Evolutionary conservation across 1,140 invertebrate species (phyloP), one percentile per base, ranked within the genome.

Genomic region (Neodiprion lecontei): DNA sequence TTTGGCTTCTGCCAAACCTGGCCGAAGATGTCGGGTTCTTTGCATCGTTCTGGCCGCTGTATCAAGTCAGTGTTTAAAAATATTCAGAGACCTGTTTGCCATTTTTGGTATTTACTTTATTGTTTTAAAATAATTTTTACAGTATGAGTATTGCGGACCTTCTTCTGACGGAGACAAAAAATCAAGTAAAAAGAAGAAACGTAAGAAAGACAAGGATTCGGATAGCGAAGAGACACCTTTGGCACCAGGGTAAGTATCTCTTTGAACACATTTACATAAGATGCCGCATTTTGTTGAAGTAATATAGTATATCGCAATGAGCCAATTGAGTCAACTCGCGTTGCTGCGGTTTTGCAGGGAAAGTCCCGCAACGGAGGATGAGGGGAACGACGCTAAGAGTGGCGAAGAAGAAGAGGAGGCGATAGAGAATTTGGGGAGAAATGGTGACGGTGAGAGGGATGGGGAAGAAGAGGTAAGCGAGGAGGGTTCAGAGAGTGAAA

Each of bases 11-110:
- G 75, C 98, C 98, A 0, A 99, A 99, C 90, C 90, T 99, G 23
- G 98, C 97, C 2, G 98, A 99, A 88, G 98, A 99, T 89, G 98
- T 99, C 68, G 97, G 98, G 50, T 98, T 99, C 90, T 96, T 99
- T 74, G 98, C 98, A 65, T 99, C 98, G 1, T 99, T 99, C 89
- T 97, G 96, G 94, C 98, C 98, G 47, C 90, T 99, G 2, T 99
- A 99, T 90, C 95, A 95, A 87, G 95, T 96, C 87, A 87, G 81
- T 85, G 48, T 70, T n/a, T 65, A 49, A 69, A n/a, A 74, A 68
- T 67, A 12, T 72, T 68, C 53, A n/a, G 70, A 75, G 47, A 61
- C 48, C 7, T 72, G 67, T 23, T 7, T 17, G 48, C 48, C 28
- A 72, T 0, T 23, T 61, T 47, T 66, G 1, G 61, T 49, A 65